Conservation (phyloP, 2,797 vertebrate genomes). For the Trematocara caparti region DNA sequence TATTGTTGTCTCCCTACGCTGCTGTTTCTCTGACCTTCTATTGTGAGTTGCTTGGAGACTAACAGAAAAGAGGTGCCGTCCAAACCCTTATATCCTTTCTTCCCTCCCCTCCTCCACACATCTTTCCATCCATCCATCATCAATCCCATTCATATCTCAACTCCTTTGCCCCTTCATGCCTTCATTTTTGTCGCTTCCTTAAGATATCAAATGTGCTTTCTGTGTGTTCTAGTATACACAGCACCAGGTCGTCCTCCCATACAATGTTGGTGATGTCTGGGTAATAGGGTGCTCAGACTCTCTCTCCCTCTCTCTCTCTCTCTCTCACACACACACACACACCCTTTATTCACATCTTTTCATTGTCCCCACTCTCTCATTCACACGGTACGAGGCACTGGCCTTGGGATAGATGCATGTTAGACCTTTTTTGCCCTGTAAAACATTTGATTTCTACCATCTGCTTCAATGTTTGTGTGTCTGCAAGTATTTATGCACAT, state of each 20-base stretch:
- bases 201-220: slow-evolving; percentile 43
- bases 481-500: slow-evolving; percentile 8
- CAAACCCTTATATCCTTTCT: slow-evolving; percentile 76
- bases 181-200: slow-evolving; percentile 36
- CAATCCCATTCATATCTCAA: slow-evolving; percentile 13
- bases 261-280: slow-evolving; percentile 45
- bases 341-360: slow-evolving; percentile 52
- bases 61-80: slow-evolving; percentile 78
- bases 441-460: slow-evolving; percentile 35
- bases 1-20: slow-evolving; percentile 77
- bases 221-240: slow-evolving; percentile 37
- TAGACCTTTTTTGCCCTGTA: slow-evolving; percentile 24
- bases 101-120: background rate
- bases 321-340: background rate
- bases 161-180: slow-evolving; percentile 16
- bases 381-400: slow-evolving; percentile 37
- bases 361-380: slow-evolving; percentile 48
- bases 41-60: slow-evolving; percentile 99
- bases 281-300: slow-evolving; percentile 45
- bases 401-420: slow-evolving; percentile 57
- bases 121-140: background rate
- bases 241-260: slow-evolving; percentile 20
- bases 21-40: slow-evolving; percentile 88
- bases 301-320: background rate
- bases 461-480: background rate